These are phyloP conservation scores for Holothuria leucospilota DNA, from an alignment of 53 echinoderm and acorn worm genomes.

Conservation along the genomic window DNA sequence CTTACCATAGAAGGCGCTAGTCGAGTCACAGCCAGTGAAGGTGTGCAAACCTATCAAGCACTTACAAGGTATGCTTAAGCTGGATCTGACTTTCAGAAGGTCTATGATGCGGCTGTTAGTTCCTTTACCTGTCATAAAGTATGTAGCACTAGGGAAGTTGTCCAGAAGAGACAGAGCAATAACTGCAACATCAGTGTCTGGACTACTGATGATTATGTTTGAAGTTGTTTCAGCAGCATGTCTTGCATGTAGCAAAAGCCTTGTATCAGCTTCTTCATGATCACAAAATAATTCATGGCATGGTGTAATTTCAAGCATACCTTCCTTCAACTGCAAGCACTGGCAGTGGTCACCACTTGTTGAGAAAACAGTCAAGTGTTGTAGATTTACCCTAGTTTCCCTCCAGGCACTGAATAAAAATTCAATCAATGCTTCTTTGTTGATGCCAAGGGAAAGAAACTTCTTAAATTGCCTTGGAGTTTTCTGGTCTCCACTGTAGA, in stretches of 20 bases:
- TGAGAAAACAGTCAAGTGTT: not conserved
- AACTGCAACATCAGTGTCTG: constrained; percentile 57
- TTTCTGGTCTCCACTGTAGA: constrained; percentile 32
- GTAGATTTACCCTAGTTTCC: not conserved
- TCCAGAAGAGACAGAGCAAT: constrained; percentile 3
- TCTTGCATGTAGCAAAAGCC: constrained; percentile 50
- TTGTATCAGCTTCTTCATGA: constrained; percentile 78
- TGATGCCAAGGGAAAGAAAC: constrained; percentile 51
- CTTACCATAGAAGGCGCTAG: constrained; percentile 43
- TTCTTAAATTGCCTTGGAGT: constrained; percentile 59
- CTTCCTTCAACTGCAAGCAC: not conserved
- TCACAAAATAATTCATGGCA: constrained; percentile 28
- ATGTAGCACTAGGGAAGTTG: not conserved
- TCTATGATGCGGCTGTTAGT: no score
- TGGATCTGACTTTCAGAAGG: not conserved
- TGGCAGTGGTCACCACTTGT: constrained; percentile 33
- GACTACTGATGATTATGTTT: constrained; percentile 42
- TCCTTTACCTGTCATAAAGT: constrained; percentile 54
- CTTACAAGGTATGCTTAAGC: not conserved
- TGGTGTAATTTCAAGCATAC: not conserved
- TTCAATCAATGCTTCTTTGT: constrained; percentile 60
- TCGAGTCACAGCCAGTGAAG: no score
- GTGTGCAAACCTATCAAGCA: constrained; percentile 26
- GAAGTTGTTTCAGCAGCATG: not conserved
- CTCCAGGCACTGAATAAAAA: constrained; percentile 62